A percentile compares a stretch with the other conserved stretches of the same genome.
Evolutionary conservation across 53 echinoderm and acorn worm genomes (phyloP).

Genomic region (Paracentrotus lividus): DNA sequence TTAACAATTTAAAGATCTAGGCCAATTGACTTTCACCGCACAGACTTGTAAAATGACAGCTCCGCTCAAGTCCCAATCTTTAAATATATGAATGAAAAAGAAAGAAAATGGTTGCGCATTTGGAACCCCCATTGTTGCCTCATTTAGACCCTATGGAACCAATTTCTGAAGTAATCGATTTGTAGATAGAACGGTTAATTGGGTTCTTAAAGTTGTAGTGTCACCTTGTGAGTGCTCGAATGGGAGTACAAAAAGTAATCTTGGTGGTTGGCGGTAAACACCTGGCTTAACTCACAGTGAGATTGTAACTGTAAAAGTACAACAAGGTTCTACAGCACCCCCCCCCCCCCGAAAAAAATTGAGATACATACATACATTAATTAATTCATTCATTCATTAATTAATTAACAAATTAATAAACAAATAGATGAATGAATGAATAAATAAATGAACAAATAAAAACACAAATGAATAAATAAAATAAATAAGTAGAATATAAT

Average conservation of each 20-base stretch:
- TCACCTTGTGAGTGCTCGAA: not conserved
- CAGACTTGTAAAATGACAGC: slow-evolving; percentile 15
- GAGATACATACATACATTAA: no score
- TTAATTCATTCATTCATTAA: no score
- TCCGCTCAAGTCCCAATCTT: not conserved
- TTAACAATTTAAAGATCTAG: not conserved
- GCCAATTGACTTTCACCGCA: slow-evolving; percentile 44
- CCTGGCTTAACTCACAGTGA: no score
- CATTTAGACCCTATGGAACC: not conserved
- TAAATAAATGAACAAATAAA: no score
- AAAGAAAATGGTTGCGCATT: slow-evolving; percentile 46
- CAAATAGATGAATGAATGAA: no score
- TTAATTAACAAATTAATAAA: no score
- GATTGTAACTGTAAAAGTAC: no score
- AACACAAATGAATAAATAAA: no score
- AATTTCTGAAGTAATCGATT: slow-evolving; percentile 2
- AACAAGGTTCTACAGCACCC: no score
- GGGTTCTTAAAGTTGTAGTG: not conserved
- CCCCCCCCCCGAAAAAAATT: no score
- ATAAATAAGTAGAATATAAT: no score
- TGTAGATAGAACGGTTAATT: not conserved
- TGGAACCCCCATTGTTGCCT: slow-evolving; percentile 29
- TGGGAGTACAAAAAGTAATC: not conserved
- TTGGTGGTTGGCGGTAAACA: no score
- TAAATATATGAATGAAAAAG: slow-evolving; percentile 12